Base-by-base conservation (phyloP, 2,797 vertebrate species). In the Melanotaenia trifasciata region DNA sequence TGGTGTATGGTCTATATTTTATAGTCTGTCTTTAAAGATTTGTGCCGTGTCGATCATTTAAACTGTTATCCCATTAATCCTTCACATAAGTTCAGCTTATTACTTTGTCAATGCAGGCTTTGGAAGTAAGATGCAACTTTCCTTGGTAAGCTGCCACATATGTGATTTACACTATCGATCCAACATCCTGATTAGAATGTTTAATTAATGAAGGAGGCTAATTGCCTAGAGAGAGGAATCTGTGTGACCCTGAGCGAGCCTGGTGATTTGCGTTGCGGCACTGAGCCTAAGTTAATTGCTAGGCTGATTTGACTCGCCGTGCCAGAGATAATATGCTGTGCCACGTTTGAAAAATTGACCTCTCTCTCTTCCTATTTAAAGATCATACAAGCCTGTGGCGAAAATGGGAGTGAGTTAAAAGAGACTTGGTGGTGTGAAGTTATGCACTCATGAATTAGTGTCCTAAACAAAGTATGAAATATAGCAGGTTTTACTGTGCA, bases 161-260 rank as follows among this genome's bases (percentile, higher is more conserved):
- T 82, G 84, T 90, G 89, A 93, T 92, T 90, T 88, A 90, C 85
- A 84, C 84, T 89, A 93, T 90, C 58, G 92, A 94, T 90, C 88
- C 90, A 85, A 92, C 81, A 78, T 88, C 78, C 86, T 90, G 90
- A 94, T 94, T 92, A 93, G 88, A 92, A 93, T 93, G 92, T 93
- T 94, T 92, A 94, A 94, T 94, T 94, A 94, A 94, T 89, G 90
- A 89, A 90, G 80, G 84, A 87, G 89, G 90, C 85, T 94, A 94
- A 94, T 94, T 94, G 90, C 86, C 86, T 72, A 83, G 91, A 92
- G 92, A 92, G 89, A 92, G 80, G 71, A 87, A 85, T 83, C 64
- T 56, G 59, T 78, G 78, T 83, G 67, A 88, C 86, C 83, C 91
- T 80, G 84, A 92, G 90, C 78, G 64, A 89, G 85, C 72, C 79